These are phyloP conservation scores for Meandrina meandrites DNA, from an alignment of 92 coral and sea anemone species.

Conservation along the genomic window DNA sequence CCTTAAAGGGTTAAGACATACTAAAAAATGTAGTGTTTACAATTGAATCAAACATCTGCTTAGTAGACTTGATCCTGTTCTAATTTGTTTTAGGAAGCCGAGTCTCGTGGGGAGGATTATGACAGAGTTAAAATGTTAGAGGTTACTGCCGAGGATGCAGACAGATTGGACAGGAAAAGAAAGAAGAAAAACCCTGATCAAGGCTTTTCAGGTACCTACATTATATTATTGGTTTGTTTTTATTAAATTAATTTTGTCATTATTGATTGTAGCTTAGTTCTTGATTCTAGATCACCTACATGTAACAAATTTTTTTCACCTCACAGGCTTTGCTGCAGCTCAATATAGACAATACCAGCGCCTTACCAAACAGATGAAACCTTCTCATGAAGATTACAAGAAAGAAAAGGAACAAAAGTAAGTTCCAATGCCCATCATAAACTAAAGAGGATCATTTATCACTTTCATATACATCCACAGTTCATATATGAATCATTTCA, in stretches of 20 bases:
- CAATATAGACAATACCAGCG: conserved; percentile 92
- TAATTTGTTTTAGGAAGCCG: conserved; percentile 71
- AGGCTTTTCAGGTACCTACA: conserved; percentile 86
- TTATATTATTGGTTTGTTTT: neutral
- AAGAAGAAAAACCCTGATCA: conserved; percentile 92
- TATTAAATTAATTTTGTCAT: too few relatives aligned
- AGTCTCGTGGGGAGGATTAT: conserved; percentile 87
- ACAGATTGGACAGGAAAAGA: conserved; percentile 84
- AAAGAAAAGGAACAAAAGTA: conserved; percentile 87
- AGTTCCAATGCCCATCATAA: conserved; percentile 25
- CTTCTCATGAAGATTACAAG: conserved; percentile 80
- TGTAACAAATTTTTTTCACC: too few relatives aligned
- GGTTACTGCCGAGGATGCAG: conserved; percentile 93
- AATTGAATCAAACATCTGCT: too few relatives aligned
- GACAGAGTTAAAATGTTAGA: conserved; percentile 88
- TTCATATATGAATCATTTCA: too few relatives aligned
- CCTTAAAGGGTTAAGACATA: too few relatives aligned
- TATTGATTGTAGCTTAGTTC: neutral
- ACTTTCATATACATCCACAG: too few relatives aligned
- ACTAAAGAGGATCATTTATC: too few relatives aligned
- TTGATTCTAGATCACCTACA: neutral
- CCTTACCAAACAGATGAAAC: conserved; percentile 94
- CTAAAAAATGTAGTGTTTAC: too few relatives aligned
- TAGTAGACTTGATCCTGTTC: neutral
- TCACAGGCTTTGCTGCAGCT: conserved; percentile 88